Base-by-base conservation (phyloP, 2,113 vertebrate species). In the Terrapene triunguis region DNA sequence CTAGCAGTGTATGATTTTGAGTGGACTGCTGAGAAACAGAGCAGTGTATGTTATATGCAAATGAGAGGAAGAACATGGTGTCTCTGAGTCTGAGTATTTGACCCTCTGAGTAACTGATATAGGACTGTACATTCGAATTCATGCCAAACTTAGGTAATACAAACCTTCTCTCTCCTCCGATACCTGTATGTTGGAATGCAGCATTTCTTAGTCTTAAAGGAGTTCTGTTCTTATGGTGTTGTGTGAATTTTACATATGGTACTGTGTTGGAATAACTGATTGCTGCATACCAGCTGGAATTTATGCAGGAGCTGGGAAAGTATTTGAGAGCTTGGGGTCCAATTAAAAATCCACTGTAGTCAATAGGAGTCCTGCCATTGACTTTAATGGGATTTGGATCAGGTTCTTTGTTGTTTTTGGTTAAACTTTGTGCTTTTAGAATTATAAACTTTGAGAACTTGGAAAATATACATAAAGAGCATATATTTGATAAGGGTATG, bases 361-460 rank as follows among this genome's bases (percentile, higher is more conserved):
- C 5, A 4, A 90, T 17, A 0, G 44, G 16, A 83, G 3, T 44
- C 8, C 16, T 87, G 4, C 10, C 42, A 69, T 21, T 84, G 54
- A 87, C 10, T 57, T 38, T n/a, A 82, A 24, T 29, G 42, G 90
- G 5, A 48, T 92, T 47, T 85, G 25, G 82, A 85, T 87, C 84
- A 90, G 3, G 72, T 42, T 3, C 81, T 72, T 92, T 92, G 91
- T 8, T 65, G 25, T 7, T 14, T 47, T 79, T 87, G 35, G 65
- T 80, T 90, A 92, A 83, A 92, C 27, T 12, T 2, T 47, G 9
- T 50, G 10, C 3, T 89, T 93, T 91, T n/a, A 93, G 94, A 95
- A 90, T 74, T 32, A 55, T 3, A 76, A 92, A 76, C 6, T 84
- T 44, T 72, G 16, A 90, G 48, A 90, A 90, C 14, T 14, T 62